Base-by-base conservation (phyloP, 2,113 vertebrate species). In the Pungitius pungitius region DNA sequence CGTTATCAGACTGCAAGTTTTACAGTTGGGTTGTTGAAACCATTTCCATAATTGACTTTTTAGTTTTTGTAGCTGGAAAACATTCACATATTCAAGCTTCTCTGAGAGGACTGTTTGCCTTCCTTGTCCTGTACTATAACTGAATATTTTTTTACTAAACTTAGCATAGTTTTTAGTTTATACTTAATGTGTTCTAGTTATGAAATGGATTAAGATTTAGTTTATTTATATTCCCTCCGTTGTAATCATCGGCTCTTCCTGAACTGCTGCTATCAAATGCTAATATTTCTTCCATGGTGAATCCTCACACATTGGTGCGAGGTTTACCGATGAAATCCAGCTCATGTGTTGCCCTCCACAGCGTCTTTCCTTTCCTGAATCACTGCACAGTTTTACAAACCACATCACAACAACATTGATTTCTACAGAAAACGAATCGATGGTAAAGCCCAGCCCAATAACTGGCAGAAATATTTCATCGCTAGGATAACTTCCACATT, bases 401-500 rank as follows among this genome's bases (percentile, higher is more conserved):
- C 0, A 1, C 30, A 39, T 61, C 27, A 20, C 9, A 12, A 2
- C 35, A 20, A 20, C 26, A 49, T 14, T 52, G 8, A 7, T 56
- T 43, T 57, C 13, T 17, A 60, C 8, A 8, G 57, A 42, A n/a
- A 22, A 66, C 24, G 15, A 33, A 30, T 68, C 58, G 13, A 75
- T 14, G 52, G 75, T 80, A 49, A 24, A 75, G 59, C 62, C 80
- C 57, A 39, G 17, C 54, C 56, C 20, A 1, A 11, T 59, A 30
- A n/a, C 51, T 42, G 55, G 59, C 15, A 52, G 57, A 84, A 72
- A 70, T 62, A 67, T 75, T 43, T 9, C 52, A 20, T 51, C 15
- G 18, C 49, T 72, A 35, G 70, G 59, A 80, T 73, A 69, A 78
- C 40, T 9, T 78, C 71, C 64, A 71, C 87, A 84, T 84, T 80